A percentile compares a stretch with the other conserved stretches of the same genome.
phyloP scores from a whole-genome alignment of 2,888 invertebrate genomes.

The Drosophila paramelanica region DNA sequence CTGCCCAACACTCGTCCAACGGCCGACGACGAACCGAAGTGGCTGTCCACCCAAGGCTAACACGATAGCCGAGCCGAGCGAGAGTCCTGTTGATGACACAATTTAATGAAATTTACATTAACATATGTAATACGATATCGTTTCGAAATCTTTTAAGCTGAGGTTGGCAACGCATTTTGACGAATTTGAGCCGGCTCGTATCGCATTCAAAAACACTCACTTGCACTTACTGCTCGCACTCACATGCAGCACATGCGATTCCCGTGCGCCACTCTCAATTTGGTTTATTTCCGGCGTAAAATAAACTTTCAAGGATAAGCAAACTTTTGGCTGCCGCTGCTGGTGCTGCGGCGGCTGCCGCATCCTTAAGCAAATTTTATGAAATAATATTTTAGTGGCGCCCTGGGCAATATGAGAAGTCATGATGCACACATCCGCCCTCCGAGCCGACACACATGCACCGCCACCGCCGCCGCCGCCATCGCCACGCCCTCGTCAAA shows the following conservation, averaged over 20 bases:
- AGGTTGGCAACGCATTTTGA: slow-evolving; percentile 29
- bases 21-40: slow-evolving; percentile 26
- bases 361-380: slow-evolving; percentile 80
- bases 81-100: slow-evolving; percentile 13
- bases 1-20: slow-evolving; percentile 35
- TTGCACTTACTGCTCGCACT: slow-evolving; percentile 22
- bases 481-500: slow-evolving; percentile 29
- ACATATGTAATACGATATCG: not conserved
- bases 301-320: slow-evolving; percentile 80
- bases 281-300: slow-evolving; percentile 79
- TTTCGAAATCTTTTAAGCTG: slow-evolving; percentile 27
- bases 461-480: not conserved
- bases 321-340: slow-evolving; percentile 67
- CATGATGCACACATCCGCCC: slow-evolving; percentile 62
- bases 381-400: slow-evolving; percentile 79
- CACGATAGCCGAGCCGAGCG: slow-evolving; percentile 15
- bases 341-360: slow-evolving; percentile 38
- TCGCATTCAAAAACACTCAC: slow-evolving; percentile 46
- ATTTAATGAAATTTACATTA: slow-evolving; percentile 29
- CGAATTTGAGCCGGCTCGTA: slow-evolving; percentile 39
- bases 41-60: slow-evolving; percentile 33
- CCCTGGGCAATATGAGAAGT: slow-evolving; percentile 74
- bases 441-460: slow-evolving; percentile 8
- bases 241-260: slow-evolving; percentile 40
- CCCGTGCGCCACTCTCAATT: slow-evolving; percentile 58